Base-by-base conservation (phyloP, 2,797 vertebrate genomes). In the Sphenodon punctatus region DNA sequence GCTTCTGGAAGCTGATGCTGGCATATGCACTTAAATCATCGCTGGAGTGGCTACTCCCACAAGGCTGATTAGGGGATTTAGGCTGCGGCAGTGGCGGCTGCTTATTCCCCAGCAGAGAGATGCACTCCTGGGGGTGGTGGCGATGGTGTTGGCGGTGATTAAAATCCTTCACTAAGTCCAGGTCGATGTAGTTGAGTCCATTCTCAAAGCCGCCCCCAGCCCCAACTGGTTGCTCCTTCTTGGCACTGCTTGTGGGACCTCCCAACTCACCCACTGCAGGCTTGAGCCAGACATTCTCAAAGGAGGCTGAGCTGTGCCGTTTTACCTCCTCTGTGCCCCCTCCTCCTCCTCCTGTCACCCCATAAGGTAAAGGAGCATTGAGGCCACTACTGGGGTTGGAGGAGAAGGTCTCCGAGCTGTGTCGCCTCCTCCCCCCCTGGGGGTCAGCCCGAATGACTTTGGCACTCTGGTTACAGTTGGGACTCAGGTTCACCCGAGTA, bases 1-100 rank as follows among this genome's bases (percentile, higher is more conserved):
- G 93, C 91, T 96, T 96, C 91, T 96, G 95, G 93, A 98, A 98
- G 92, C 92, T 97, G 95, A 98, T 97, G 95, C 97, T 98, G 89
- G 97, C 97, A 63, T 97, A 98, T 78, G 95, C 82, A 80, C 95
- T 96, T 80, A 95, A 71, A 89, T 97, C 97, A 76, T 97, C 97
- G 27, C 93, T 87, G 66, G 95, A 92, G 84, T 87, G 93, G 88
- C 91, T 93, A 69, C 80, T 71, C 39, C 94, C 88, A 27, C 93
- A 90, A 67, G 93, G 92, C 83, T 93, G 95, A 45, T 94, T 94
- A 63, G 92, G 81, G 8, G 67, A 75, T 61, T 87, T 75, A 32
- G 93, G 69, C 88, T 93, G 92, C 59, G 85, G 87, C 65, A 69
- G 48, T 10, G 73, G 67, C 15, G 65, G 85, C 75, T 82, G 90